These are phyloP conservation scores for Andrena praecox DNA, from an alignment of 2,888 invertebrate genomes.

Conservation along the genomic window DNA sequence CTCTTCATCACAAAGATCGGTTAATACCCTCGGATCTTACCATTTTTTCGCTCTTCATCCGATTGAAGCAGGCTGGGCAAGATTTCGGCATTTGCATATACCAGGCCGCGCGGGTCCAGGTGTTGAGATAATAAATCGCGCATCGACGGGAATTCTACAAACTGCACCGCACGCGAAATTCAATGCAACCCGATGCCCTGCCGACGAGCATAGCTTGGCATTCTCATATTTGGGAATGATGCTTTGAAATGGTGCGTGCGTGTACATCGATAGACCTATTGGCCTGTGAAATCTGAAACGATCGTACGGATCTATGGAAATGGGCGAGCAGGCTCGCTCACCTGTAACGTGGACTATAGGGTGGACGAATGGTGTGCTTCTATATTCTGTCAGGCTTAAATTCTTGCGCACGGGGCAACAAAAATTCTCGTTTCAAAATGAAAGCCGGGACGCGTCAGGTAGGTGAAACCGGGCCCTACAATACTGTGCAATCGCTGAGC, in stretches of 20 bases:
- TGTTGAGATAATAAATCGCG: constrained; percentile 6
- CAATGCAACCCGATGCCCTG: neutral
- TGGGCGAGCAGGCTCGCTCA: constrained; percentile 10
- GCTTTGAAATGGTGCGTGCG: constrained; percentile 30
- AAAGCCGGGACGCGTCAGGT: neutral
- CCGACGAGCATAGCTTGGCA: neutral
- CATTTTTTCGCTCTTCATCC: neutral
- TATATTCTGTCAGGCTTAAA: neutral
- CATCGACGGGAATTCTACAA: constrained; percentile 18
- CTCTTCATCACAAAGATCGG: neutral
- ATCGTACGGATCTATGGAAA: constrained; percentile 34
- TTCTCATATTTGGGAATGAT: constrained; percentile 20
- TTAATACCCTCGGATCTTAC: neutral
- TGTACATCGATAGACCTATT: constrained; percentile 11
- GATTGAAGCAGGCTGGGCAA: too few relatives aligned
- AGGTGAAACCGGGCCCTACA: neutral
- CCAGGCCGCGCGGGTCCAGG: too few relatives aligned
- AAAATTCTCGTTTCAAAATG: neutral
- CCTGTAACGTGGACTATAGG: neutral
- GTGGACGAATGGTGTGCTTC: neutral
- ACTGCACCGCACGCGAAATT: neutral
- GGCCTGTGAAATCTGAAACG: constrained; percentile 38
- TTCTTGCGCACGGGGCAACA: neutral
- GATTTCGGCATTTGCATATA: too few relatives aligned
- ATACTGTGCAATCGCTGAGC: neutral